A percentile compares a stretch with the other conserved stretches of the same genome.
Evolutionary conservation across 2,797 vertebrate species (phyloP).

Genomic region (Lutjanus campechanus): DNA sequence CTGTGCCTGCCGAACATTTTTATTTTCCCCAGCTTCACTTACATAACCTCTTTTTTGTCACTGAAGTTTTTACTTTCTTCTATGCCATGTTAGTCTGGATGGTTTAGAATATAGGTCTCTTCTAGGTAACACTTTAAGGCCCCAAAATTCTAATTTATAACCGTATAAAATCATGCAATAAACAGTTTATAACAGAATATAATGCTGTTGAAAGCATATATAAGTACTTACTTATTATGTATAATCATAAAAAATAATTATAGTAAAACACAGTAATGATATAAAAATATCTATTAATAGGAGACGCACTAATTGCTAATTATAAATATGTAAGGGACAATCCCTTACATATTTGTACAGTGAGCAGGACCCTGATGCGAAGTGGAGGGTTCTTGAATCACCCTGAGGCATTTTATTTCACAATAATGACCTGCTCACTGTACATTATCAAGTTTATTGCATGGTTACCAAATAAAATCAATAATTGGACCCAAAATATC

Average conservation of each 20-base stretch:
- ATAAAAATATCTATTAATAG: too few species aligned
- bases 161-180: not conserved
- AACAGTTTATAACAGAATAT: not conserved
- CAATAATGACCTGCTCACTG: too few species aligned
- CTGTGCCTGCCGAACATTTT: conserved; percentile 17
- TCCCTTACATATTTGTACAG: too few species aligned
- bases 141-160: not conserved
- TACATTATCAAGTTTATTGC: too few species aligned
- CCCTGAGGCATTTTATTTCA: too few species aligned
- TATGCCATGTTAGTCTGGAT: not conserved
- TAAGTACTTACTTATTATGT: not conserved
- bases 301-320: too few species aligned
- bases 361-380: too few species aligned
- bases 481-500: too few species aligned
- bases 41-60: conserved; percentile 29
- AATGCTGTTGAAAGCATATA: not conserved
- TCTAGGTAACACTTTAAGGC: not conserved
- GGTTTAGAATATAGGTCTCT: conserved; percentile 4
- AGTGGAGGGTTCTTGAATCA: too few species aligned
- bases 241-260: not conserved
- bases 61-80: conserved; percentile 2
- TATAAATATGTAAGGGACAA: too few species aligned
- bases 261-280: not conserved
- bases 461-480: too few species aligned
- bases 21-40: not conserved